Base-by-base conservation (phyloP, 2,113 vertebrate species). In the Corythoichthys intestinalis region DNA sequence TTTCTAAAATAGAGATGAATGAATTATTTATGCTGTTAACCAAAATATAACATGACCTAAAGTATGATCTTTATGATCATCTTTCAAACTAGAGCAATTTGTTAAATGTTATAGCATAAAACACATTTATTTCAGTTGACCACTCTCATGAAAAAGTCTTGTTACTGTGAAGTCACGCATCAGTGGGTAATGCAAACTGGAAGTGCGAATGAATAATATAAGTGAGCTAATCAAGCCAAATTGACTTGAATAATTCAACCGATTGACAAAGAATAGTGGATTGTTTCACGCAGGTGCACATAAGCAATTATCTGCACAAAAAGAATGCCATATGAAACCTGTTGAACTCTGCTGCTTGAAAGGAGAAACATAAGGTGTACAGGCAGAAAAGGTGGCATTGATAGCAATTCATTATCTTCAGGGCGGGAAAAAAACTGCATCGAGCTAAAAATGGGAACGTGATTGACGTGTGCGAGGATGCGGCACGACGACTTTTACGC, bases 361-460 rank as follows among this genome's bases (percentile, higher is more conserved):
- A 61, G 65, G 64, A 70, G 60, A 50, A 54, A 66, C 77, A 73
- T 13, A 70, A 37, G 10, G 38, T 57, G 14, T n/a, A 34, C 44
- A 11, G 64, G 48, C 65, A 65, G 74, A 44, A 57, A 72, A 83
- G 71, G 66, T 54, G n/a, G 44, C 15, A 37, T 41, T 11, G 11
- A 52, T 20, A 73, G 68, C 59, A 1, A 68, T 71, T 77, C 76
- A 81, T 81, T 74, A 74, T 72, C 34, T 66, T 67, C 62, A 39
- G 65, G 69, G 20, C 20, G 20, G 38, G 65, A 64, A 60, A 65
- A 70, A 64, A 69, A 20, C 47, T 28, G 49, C 28, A 48, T 62
- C 52, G 61, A 78, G 82, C 73, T 81, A 80, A 82, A 81, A 82
- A 78, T 67, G 39, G 79, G 71, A 81, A 61, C 13, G 4, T 70